phyloP scores from a whole-genome alignment of 2,113 vertebrate species.

The Hipposideros armiger region DNA sequence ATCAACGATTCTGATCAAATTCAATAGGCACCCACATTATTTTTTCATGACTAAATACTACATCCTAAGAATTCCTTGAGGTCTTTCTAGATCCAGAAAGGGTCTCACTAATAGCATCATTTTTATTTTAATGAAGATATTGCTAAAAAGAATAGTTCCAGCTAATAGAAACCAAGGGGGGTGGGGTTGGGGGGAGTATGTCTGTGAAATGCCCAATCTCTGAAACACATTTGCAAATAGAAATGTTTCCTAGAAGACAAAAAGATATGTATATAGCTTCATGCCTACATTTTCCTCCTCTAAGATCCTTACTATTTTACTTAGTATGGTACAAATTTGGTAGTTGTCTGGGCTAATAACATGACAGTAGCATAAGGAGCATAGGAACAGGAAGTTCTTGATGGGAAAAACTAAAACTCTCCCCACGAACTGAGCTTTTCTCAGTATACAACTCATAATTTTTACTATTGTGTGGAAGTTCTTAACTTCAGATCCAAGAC shows the following conservation, averaged over 20 bases:
- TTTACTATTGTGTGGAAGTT: conserved; percentile 10
- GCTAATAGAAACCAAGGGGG: neutral
- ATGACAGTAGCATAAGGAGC: neutral
- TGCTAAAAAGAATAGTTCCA: conserved; percentile 17
- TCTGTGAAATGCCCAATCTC: conserved; percentile 39
- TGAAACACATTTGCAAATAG: neutral
- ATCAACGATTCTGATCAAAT: conserved; percentile 52
- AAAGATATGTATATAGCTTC: neutral
- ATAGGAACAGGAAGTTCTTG: neutral
- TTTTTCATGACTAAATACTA: conserved; percentile 14
- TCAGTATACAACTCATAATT: conserved; percentile 20
- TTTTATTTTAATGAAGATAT: neutral
- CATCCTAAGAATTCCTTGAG: neutral
- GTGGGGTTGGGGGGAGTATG: neutral
- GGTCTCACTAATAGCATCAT: neutral
- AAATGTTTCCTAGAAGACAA: conserved; percentile 2
- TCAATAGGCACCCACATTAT: neutral
- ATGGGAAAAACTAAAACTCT: conserved; percentile 30
- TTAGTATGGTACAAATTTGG: conserved; percentile 41
- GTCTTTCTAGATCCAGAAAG: neutral
- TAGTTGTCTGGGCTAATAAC: neutral
- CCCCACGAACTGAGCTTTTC: neutral
- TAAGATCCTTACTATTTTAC: neutral
- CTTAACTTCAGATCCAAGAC: neutral
- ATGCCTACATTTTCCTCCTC: conserved; percentile 18